Percentiles rank a stretch among this genome's conserved stretches.
These are phyloP conservation scores for Coenonympha arcania DNA, from an alignment of 2,888 invertebrate genomes.

Conservation along the genomic window DNA sequence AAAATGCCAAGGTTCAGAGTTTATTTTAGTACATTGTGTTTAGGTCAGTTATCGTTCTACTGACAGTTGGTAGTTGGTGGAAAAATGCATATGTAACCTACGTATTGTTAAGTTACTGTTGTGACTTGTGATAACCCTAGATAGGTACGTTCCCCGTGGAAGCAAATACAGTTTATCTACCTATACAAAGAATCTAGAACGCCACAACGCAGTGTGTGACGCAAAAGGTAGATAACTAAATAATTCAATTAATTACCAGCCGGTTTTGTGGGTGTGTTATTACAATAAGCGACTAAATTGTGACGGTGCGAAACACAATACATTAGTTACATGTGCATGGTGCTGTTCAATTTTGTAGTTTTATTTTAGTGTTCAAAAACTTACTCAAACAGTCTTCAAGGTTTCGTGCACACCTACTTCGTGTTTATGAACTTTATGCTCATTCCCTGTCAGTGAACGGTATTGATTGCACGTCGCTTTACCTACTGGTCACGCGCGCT, in stretches of 20 bases:
- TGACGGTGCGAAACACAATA: slow-evolving; percentile 12
- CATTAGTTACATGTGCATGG: slow-evolving; percentile 14
- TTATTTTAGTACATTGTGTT: too few species aligned
- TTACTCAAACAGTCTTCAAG: slow-evolving; percentile 41
- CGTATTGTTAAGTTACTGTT: too few species aligned
- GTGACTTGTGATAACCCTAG: too few species aligned
- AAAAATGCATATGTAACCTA: too few species aligned
- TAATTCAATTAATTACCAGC: slow-evolving; percentile 29
- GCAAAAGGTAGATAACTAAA: slow-evolving; percentile 23
- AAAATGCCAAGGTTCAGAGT: too few species aligned
- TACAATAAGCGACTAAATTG: slow-evolving; percentile 16
- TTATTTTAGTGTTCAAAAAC: too few species aligned
- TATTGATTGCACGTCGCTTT: slow-evolving; percentile 49
- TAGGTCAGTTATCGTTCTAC: too few species aligned
- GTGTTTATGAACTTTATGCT: slow-evolving; percentile 39
- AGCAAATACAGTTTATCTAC: background rate
- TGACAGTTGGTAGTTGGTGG: too few species aligned
- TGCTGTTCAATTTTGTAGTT: slow-evolving; percentile 35
- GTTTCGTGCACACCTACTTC: slow-evolving; percentile 42
- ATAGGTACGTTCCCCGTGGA: too few species aligned
- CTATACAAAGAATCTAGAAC: slow-evolving; percentile 23
- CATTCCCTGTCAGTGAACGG: slow-evolving; percentile 51
- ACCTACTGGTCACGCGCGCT: slow-evolving; percentile 28
- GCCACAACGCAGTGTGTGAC: slow-evolving; percentile 11
- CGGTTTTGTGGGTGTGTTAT: slow-evolving; percentile 32